Base-by-base conservation (phyloP, 2,888 invertebrate genomes). In the Parnassius orleans region DNA sequence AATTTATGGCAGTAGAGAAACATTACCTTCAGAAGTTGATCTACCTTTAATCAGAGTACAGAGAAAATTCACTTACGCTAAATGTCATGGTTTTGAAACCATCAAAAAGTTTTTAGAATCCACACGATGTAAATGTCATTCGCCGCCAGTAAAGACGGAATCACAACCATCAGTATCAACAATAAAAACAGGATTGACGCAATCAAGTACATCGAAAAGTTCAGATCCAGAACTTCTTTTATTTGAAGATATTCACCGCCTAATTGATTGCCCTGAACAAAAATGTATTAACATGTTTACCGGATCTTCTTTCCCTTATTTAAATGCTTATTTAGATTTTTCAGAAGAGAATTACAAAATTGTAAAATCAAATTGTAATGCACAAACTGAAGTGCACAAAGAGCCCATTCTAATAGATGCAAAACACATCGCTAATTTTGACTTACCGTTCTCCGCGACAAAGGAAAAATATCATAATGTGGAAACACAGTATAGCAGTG, bases 401-500 rank as follows among this genome's bases (percentile, higher is more conserved):
- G n/a, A 64, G 10, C 79, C 79, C 9, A 68, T 76, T 60, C 53
- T 80, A 12, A 64, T 84, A 11, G 71, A 78, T 60, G 74, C 83
- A 1, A 81, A 74, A 63, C 64, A 72, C 50, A 78, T 87, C 42
- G 76, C 76, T 9, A 64, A 67, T 41, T 67, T 67, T 53, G 78
- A 84, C 59, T 62, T 87, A 52, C 85, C 80, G 19, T 90, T 89
- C 78, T 68, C 79, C 15, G 74, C 68, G 57, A 87, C 85, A 9
- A 79, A 76, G 57, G 85, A 89, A 68, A 73, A 65, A 24, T 73
- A 66, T 69, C 82, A 76, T 42, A 76, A 78, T 46, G 73, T 75
- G 7, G 84, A 73, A 33, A 89, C 90, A 41, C 90, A 90, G 68
- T 90, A 79, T 74, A 87, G 87, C 0, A 86, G 84, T 59, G 80